Evolutionary conservation across 2,888 invertebrate genomes (phyloP), one percentile per base, ranked within the genome.

Genomic region (Pammene aurita): DNA sequence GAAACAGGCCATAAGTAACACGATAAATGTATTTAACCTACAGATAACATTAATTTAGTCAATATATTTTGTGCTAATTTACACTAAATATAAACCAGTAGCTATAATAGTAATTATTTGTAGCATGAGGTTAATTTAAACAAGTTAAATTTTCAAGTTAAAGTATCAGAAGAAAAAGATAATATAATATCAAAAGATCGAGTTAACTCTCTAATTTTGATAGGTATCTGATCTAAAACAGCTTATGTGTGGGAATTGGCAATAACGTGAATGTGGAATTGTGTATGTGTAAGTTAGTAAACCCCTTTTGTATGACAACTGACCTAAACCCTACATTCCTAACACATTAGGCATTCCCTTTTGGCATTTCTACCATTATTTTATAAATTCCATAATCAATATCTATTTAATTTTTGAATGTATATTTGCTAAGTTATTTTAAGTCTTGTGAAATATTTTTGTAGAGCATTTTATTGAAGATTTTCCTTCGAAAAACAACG

Each of bases 401-500:
- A 52, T 67, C 63, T 68, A 55, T 65, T 60, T 77, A 80, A 76
- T 76, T 74, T 78, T 80, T 74, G 78, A 83, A 76, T 87, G 85
- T 87, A 86, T 85, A 86, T 84, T 84, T 80, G 76, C 80, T 80
- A 77, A 78, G 73, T 82, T 80, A 80, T 77, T 75, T 83, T 80
- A 77, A 78, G 69, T 62, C 50, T 76, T 86, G 86, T 88, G 84
- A 87, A 82, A 83, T 87, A 85, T 88, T 87, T 88, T 84, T 84
- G 75, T 84, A 86, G 80, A 83, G 75, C 78, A 83, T 84, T 82
- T 86, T 81, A 79, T 73, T 77, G 77, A 78, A 76, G 74, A 84
- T 83, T 85, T 87, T 88, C 89, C 89, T 76, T 66, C 73, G 82
- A 87, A 83, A 84, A 75, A 86, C 91, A 90, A 90, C 91, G 90